Evolutionary conservation across 1,140 invertebrate genomes (phyloP).

Genomic region (Diorhabda elongata): DNA sequence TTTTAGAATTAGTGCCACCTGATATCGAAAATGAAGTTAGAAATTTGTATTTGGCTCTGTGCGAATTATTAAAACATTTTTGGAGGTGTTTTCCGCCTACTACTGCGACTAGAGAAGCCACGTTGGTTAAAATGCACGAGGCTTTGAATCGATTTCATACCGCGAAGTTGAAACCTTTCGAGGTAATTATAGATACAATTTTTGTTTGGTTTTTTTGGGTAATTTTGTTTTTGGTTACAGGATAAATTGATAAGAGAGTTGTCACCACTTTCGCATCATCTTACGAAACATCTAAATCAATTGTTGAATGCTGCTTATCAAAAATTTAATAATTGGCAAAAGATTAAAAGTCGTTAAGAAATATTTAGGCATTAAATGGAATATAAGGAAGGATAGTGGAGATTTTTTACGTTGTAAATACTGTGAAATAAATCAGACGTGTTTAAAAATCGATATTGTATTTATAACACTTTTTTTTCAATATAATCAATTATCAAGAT

Average conservation of each 20-base stretch:
- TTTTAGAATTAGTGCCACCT: conserved; percentile 70
- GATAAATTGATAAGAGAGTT: conserved; percentile 74
- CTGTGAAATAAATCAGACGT: too few species aligned
- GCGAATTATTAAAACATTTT: conserved; percentile 87
- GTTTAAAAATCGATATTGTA: too few species aligned
- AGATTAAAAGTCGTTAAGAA: conserved; percentile 63
- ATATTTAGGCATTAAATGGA: too few species aligned
- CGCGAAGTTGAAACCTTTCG: conserved; percentile 79
- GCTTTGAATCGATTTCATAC: conserved; percentile 83
- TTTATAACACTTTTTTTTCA: too few species aligned
- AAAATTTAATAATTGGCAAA: conserved; percentile 82
- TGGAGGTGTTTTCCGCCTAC: conserved; percentile 92
- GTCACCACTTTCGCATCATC: conserved; percentile 70
- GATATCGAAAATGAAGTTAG: conserved; percentile 81
- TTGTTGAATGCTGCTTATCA: conserved; percentile 76
- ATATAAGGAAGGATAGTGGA: too few species aligned
- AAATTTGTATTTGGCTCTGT: conserved; percentile 76
- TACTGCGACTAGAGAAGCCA: conserved; percentile 70
- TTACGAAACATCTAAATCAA: conserved; percentile 84
- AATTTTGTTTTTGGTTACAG: conserved; percentile 48
- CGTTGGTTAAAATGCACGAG: conserved; percentile 80
- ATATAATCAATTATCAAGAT: too few species aligned
- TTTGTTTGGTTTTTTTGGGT: background rate
- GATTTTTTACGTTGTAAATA: too few species aligned
- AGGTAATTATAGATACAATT: conserved; percentile 52